Percentiles rank a stretch among this genome's conserved stretches.
phyloP scores from a whole-genome alignment of 2,113 vertebrate species.

The Tretioscincus oriximinensis region DNA sequence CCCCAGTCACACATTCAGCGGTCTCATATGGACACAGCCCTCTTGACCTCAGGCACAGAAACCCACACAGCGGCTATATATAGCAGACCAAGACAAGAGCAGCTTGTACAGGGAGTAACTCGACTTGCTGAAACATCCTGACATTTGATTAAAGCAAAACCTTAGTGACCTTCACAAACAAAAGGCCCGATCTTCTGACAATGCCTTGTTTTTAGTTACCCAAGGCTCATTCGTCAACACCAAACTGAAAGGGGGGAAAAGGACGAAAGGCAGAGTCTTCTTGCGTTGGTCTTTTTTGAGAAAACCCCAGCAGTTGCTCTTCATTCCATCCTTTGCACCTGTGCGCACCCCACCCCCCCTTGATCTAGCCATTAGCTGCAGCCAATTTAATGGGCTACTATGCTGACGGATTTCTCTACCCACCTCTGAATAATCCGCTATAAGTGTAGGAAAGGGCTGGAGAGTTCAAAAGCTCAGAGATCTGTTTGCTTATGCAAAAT shows the following conservation, averaged over 20 bases:
- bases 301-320: neutral
- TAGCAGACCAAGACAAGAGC: neutral
- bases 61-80: slow-evolving; percentile 6
- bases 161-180: neutral
- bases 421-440: no score
- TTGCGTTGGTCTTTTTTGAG: neutral
- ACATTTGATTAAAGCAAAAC: slow-evolving; percentile 18
- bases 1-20: no score
- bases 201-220: neutral
- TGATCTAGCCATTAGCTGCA: neutral
- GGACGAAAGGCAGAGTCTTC: slow-evolving; percentile 2
- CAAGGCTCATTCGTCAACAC: neutral
- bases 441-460: no score
- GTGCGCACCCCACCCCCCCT: neutral
- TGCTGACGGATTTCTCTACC: neutral
- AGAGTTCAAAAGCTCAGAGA: no score
- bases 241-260: slow-evolving; percentile 10
- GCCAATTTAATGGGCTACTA: neutral
- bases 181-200: slow-evolving; percentile 9
- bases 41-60: slow-evolving; percentile 2
- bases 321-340: neutral
- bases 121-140: slow-evolving; percentile 7
- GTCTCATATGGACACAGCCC: no score
- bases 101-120: neutral
- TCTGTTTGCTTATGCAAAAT: no score